Evolutionary conservation across 2,113 vertebrate species (phyloP).

Genomic region (Poecile atricapillus): DNA sequence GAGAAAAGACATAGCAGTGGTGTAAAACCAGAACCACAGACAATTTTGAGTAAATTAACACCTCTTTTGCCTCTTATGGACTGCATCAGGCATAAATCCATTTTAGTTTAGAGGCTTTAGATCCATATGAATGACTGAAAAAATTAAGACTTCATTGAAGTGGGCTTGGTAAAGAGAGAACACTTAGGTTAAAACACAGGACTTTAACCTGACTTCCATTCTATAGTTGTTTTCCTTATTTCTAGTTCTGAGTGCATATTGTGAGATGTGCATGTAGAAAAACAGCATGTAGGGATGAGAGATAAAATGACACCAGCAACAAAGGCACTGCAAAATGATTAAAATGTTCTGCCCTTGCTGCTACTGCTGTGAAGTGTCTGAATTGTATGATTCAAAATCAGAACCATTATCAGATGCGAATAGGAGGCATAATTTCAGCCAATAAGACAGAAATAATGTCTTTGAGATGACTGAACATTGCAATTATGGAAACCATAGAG

Average conservation of each 20-base stretch:
- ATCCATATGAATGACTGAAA: background rate
- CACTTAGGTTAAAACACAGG: background rate
- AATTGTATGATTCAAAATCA: slow-evolving; percentile 19
- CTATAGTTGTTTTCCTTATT: background rate
- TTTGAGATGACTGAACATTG: slow-evolving; percentile 33
- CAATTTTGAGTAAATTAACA: background rate
- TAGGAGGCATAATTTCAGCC: slow-evolving; percentile 29
- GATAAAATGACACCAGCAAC: background rate
- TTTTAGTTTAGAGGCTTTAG: background rate
- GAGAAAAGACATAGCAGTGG: background rate
- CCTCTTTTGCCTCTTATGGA: background rate
- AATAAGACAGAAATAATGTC: slow-evolving; percentile 47
- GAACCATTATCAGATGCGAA: background rate
- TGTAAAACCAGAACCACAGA: background rate
- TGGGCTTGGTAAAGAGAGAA: background rate
- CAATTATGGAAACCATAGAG: background rate
- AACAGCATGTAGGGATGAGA: background rate
- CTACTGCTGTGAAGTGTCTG: background rate
- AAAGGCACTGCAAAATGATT: slow-evolving; percentile 44
- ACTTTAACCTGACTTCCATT: background rate
- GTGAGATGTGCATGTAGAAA: background rate
- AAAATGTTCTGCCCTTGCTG: background rate
- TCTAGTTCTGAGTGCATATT: background rate
- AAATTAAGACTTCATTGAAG: background rate
- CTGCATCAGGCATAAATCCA: background rate